These are phyloP conservation scores for Enoplosus armatus DNA, from an alignment of 2,797 vertebrate genomes.

Conservation along the genomic window DNA sequence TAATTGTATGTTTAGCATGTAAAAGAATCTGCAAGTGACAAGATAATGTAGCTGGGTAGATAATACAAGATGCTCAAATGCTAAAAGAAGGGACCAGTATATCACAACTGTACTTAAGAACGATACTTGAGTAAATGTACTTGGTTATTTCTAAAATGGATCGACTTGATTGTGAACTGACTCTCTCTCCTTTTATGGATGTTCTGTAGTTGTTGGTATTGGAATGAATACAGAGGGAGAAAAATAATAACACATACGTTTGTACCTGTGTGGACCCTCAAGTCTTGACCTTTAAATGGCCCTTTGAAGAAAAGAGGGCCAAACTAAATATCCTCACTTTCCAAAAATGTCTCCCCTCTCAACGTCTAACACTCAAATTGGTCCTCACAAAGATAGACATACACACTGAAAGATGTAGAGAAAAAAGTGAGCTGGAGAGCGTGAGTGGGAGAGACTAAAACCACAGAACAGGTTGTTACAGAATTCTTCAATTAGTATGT, in stretches of 20 bases:
- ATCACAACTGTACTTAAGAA: neutral
- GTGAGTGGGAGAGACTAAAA: neutral
- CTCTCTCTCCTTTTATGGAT: neutral
- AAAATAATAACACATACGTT: neutral
- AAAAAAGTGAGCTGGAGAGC: neutral
- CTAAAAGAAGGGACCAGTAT: neutral
- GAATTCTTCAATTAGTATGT: conserved; percentile 31
- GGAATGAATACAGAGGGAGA: neutral
- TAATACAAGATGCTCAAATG: neutral
- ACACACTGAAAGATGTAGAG: neutral
- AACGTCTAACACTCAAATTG: neutral
- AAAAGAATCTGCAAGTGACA: neutral
- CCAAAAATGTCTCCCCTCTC: neutral
- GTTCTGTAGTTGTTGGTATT: neutral
- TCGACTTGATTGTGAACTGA: neutral
- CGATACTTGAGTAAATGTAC: neutral
- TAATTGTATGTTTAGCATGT: neutral
- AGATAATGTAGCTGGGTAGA: no score
- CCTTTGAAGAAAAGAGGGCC: no score
- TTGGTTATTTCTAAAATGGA: no score
- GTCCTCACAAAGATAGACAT: neutral
- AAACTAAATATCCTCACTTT: no score
- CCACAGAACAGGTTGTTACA: conserved; percentile 27
- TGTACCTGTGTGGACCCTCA: neutral
- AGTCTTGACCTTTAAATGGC: neutral